phyloP scores from a whole-genome alignment of 1,140 invertebrate genomes.

The Aphis craccivora region DNA sequence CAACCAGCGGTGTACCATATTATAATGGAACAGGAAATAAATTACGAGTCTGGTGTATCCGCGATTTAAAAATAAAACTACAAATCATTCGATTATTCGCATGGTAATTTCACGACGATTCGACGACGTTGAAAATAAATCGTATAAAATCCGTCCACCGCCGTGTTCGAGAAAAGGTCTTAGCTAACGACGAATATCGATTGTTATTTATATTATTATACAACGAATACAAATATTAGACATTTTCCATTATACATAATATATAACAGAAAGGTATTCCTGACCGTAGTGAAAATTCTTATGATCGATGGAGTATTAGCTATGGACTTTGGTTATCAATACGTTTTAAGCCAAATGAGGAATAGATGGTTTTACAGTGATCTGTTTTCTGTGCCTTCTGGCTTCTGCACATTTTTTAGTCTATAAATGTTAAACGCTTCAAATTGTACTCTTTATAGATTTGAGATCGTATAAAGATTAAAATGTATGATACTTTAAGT shows the following conservation, averaged over 20 bases:
- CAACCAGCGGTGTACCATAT: background rate
- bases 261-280: background rate
- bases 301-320: background rate
- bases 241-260: constrained; percentile 1
- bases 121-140: background rate
- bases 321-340: background rate
- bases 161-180: background rate
- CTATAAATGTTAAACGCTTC: background rate
- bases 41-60: background rate
- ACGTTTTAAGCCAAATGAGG: background rate
- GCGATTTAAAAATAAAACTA: constrained; percentile 18
- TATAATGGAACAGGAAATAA: constrained; percentile 34
- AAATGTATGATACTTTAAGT: background rate
- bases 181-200: background rate
- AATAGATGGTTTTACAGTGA: background rate
- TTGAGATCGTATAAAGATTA: background rate
- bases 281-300: background rate
- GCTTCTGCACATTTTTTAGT: background rate
- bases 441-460: background rate
- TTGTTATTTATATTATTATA: background rate
- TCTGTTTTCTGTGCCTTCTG: background rate
- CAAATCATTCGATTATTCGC: background rate
- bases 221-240: background rate
- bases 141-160: background rate
- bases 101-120: background rate